phyloP scores from a whole-genome alignment of 2,113 vertebrate genomes.

The Microtus richardsoni region DNA sequence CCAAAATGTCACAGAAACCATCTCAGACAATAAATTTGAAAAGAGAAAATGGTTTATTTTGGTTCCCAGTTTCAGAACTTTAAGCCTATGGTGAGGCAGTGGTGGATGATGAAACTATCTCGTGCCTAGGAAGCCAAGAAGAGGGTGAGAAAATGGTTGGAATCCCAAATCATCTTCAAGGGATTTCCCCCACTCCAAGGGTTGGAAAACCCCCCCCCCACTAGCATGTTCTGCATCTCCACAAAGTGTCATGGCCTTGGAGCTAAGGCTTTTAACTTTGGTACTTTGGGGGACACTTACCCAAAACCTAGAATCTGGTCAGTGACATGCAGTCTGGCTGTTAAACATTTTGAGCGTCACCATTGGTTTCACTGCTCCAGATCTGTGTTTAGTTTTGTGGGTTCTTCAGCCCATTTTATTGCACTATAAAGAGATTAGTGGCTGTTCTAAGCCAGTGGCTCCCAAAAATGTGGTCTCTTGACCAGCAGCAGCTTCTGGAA shows the following conservation, averaged over 20 bases:
- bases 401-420: constrained; percentile 35
- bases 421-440: neutral
- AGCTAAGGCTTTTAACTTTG: neutral
- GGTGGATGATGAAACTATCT: neutral
- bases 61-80: neutral
- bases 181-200: neutral
- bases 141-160: neutral
- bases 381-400: constrained; percentile 54
- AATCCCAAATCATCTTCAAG: neutral
- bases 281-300: neutral
- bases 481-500: neutral
- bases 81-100: neutral
- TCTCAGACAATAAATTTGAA: neutral
- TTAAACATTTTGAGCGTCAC: constrained; percentile 28
- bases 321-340: neutral
- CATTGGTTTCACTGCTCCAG: neutral
- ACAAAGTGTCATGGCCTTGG: neutral
- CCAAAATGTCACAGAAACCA: neutral
- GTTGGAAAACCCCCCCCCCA: neutral
- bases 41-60: neutral
- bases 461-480: constrained; percentile 18
- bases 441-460: neutral
- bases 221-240: neutral
- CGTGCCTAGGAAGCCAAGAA: neutral
- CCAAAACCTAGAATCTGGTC: neutral